A percentile compares a stretch with the other conserved stretches of the same genome.
These are phyloP conservation scores for Anguilla marmorata DNA, from an alignment of 2,797 vertebrate species.

Conservation along the genomic window DNA sequence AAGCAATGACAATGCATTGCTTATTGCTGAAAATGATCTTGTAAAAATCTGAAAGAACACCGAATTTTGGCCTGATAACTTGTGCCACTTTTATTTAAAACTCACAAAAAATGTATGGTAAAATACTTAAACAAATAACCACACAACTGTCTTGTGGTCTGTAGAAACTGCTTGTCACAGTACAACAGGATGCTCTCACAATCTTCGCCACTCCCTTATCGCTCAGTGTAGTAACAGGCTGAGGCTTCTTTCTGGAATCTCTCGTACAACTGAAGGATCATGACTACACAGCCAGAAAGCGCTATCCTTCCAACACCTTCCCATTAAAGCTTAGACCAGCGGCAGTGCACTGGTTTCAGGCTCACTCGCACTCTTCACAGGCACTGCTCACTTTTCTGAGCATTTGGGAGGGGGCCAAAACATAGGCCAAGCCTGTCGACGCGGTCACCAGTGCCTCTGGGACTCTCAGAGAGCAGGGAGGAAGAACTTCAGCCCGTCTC, in stretches of 20 bases:
- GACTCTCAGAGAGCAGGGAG: constrained; percentile 7
- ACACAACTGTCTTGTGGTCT: neutral
- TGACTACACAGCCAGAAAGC: neutral
- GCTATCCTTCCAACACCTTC: neutral
- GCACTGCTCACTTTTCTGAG: neutral
- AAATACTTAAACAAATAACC: neutral
- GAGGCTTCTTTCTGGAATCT: neutral
- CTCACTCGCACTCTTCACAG: neutral
- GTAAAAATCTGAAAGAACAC: neutral
- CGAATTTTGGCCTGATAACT: neutral
- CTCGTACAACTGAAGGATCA: neutral
- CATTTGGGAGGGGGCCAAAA: neutral
- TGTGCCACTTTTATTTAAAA: neutral
- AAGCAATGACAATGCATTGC: neutral
- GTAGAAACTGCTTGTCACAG: neutral
- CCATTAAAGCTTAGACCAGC: neutral
- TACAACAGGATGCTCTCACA: neutral
- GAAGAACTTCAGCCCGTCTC: neutral
- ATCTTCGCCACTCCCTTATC: neutral
- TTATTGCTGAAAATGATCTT: neutral
- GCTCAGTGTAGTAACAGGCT: neutral
- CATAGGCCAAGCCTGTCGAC: neutral
- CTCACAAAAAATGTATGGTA: neutral
- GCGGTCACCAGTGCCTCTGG: neutral
- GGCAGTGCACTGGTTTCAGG: neutral